These are phyloP conservation scores for Julus scandinavius DNA, from an alignment of 2,888 invertebrate genomes.

Conservation along the genomic window DNA sequence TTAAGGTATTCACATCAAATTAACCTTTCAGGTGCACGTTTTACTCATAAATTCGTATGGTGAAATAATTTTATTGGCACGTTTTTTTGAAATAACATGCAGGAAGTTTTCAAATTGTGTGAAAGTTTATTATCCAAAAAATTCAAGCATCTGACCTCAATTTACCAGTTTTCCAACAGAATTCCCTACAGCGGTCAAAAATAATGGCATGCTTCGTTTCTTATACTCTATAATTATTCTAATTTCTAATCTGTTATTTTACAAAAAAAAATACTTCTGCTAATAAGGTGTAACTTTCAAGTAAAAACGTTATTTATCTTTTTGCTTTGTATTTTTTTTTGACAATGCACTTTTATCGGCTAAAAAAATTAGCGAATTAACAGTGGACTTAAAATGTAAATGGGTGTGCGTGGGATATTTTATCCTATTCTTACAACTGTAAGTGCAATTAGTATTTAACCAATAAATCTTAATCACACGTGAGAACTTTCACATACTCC, in stretches of 20 bases:
- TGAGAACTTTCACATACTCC: background rate
- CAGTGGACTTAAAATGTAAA: background rate
- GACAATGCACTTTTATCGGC: background rate
- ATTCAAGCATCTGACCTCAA: background rate
- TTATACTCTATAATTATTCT: background rate
- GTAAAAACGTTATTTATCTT: background rate
- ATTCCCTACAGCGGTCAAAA: background rate
- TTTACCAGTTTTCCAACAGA: background rate
- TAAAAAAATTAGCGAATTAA: constrained; percentile 9
- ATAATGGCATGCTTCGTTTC: background rate
- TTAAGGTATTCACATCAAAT: background rate
- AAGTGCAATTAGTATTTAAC: background rate
- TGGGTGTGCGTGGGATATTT: constrained; percentile 1
- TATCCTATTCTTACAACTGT: background rate
- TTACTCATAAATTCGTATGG: too few relatives aligned
- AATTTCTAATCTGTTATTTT: background rate
- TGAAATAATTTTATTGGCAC: background rate
- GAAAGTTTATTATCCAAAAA: background rate
- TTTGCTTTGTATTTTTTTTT: background rate
- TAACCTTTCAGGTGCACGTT: too few relatives aligned
- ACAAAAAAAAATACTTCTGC: background rate
- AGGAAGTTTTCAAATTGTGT: background rate
- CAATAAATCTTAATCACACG: background rate
- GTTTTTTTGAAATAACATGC: background rate
- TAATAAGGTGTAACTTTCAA: constrained; percentile 1